A percentile compares a stretch with the other conserved stretches of the same genome.
phyloP scores from a whole-genome alignment of 2,797 vertebrate genomes.

The Loris lydekkerianus region DNA sequence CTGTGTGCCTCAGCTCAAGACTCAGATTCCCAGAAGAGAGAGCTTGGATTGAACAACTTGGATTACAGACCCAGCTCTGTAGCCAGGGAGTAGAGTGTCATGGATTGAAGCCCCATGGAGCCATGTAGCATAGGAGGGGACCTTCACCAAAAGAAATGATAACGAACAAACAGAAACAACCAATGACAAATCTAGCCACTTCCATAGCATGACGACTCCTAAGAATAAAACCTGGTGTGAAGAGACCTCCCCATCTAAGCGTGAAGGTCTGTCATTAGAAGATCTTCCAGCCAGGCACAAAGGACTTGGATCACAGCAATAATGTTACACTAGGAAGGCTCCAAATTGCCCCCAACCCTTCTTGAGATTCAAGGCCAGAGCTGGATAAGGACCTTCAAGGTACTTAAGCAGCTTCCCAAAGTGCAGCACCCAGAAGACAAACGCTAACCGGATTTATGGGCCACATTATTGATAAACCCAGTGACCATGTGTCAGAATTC shows the following conservation, averaged over 20 bases:
- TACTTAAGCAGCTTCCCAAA: slow-evolving; percentile 54
- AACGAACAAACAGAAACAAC: background rate
- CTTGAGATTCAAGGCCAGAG: slow-evolving; percentile 69
- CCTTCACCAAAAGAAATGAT: background rate
- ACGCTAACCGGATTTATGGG: slow-evolving; percentile 70
- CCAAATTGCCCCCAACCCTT: background rate
- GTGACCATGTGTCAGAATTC: slow-evolving; percentile 27
- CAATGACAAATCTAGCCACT: background rate
- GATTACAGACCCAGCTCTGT: background rate
- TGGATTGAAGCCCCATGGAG: background rate
- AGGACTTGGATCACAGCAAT: background rate
- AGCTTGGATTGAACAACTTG: background rate
- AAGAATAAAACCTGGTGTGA: background rate
- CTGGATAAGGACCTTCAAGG: slow-evolving; percentile 57
- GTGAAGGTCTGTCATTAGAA: background rate
- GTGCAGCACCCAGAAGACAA: background rate
- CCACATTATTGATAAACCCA: slow-evolving; percentile 38
- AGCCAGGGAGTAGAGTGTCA: background rate
- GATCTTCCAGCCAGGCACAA: background rate
- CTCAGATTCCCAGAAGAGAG: background rate
- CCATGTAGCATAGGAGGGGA: background rate
- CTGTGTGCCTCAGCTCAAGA: background rate
- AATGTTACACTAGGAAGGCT: background rate
- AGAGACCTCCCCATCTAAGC: background rate
- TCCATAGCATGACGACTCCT: background rate